Evolutionary conservation across 2,888 invertebrate species (phyloP).

Genomic region (Parnassius smintheus): DNA sequence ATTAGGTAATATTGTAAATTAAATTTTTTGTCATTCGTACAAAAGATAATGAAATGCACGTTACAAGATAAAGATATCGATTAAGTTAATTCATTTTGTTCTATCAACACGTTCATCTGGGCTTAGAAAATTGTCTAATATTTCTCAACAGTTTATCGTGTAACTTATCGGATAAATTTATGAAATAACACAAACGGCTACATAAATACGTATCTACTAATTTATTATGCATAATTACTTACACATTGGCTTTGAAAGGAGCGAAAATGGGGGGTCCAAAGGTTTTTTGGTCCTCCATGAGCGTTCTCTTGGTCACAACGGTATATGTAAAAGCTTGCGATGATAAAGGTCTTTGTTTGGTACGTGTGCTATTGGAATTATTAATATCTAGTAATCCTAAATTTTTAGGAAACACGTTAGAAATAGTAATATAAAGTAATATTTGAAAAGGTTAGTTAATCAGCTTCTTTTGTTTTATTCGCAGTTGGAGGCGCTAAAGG

Average conservation of each 20-base stretch:
- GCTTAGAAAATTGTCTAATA: constrained; percentile 12
- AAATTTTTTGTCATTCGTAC: no score
- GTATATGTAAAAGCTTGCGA: constrained; percentile 52
- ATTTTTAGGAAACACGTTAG: no score
- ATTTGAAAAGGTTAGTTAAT: no score
- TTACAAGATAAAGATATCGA: neutral
- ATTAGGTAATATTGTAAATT: no score
- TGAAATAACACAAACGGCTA: constrained; percentile 16
- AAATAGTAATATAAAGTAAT: no score
- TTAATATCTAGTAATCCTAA: no score
- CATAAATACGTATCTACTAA: constrained; percentile 23
- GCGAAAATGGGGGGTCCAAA: constrained; percentile 58
- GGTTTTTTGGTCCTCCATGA: constrained; percentile 64
- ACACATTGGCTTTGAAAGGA: constrained; percentile 31
- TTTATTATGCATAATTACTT: constrained; percentile 33
- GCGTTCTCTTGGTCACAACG: constrained; percentile 49
- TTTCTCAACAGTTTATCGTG: constrained; percentile 31
- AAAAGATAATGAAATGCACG: constrained; percentile 7
- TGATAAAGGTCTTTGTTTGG: constrained; percentile 67
- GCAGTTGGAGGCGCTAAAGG: constrained; percentile 66
- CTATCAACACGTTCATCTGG: constrained; percentile 24
- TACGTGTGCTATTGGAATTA: constrained; percentile 34
- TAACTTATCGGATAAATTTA: constrained; percentile 16
- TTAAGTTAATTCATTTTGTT: neutral
- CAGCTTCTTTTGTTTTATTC: neutral